Evolutionary conservation across 1,140 invertebrate genomes (phyloP).

Genomic region (Cyclargus thomasi): DNA sequence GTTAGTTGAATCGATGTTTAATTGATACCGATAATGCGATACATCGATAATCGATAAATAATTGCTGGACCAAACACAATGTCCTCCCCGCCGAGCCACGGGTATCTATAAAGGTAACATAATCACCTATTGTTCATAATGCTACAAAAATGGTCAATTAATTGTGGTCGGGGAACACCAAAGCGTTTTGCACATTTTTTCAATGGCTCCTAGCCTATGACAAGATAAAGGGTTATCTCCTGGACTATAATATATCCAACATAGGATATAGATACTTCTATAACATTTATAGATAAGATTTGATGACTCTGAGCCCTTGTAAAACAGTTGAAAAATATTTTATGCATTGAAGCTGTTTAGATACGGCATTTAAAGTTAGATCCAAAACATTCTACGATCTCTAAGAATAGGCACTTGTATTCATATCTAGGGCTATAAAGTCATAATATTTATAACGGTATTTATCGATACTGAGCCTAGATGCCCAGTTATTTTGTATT

Average conservation of each 20-base stretch:
- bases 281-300: no score
- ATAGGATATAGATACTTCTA: neutral
- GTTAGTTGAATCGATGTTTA: slow-evolving; percentile 66
- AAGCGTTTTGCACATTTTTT: slow-evolving; percentile 23
- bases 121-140: slow-evolving; percentile 68
- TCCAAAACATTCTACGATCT: neutral
- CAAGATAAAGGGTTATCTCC: neutral
- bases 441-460: slow-evolving; percentile 3
- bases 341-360: no score
- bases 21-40: slow-evolving; percentile 46
- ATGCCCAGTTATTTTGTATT: neutral
- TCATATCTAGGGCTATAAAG: neutral
- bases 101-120: slow-evolving; percentile 54
- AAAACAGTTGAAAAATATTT: no score
- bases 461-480: neutral
- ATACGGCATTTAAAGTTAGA: no score
- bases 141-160: slow-evolving; percentile 59
- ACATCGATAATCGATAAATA: slow-evolving; percentile 44
- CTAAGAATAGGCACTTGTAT: neutral
- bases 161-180: slow-evolving; percentile 28
- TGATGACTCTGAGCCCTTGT: no score
- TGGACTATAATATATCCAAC: neutral
- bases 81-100: slow-evolving; percentile 51
- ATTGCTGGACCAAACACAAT: slow-evolving; percentile 53
- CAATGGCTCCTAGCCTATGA: slow-evolving; percentile 5